Evolutionary conservation across 2,113 vertebrate species (phyloP).

Genomic region (Calonectris borealis): DNA sequence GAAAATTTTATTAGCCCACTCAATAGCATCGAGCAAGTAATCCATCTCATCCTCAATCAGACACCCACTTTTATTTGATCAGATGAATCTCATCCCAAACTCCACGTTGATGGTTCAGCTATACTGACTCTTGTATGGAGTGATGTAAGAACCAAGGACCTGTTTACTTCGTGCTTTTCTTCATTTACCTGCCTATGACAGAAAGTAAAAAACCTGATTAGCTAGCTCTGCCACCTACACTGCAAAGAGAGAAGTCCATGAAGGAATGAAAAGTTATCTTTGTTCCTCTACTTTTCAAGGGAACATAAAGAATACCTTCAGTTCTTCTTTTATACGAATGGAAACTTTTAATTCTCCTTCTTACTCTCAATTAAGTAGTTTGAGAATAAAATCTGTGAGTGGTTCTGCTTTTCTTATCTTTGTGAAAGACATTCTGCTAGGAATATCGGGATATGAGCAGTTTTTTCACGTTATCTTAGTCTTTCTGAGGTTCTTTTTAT

Average conservation of each 20-base stretch:
- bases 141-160: neutral
- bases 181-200: neutral
- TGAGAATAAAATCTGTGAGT: neutral
- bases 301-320: neutral
- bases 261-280: neutral
- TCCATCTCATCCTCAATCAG: neutral
- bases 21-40: neutral
- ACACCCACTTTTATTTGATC: neutral
- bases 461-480: constrained; percentile 7
- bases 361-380: neutral
- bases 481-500: constrained; percentile 28
- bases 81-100: neutral
- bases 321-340: neutral
- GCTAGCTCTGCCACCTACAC: neutral
- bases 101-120: neutral
- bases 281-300: neutral
- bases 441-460: neutral
- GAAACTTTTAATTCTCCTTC: neutral
- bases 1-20: neutral
- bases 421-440: neutral
- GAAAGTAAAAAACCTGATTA: neutral
- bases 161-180: neutral
- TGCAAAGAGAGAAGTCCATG: neutral
- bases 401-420: neutral
- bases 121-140: rapidly evolving